Evolutionary conservation across 53 echinoderm and acorn worm genomes (phyloP).

Genomic region (Mesocentrotus franciscanus): DNA sequence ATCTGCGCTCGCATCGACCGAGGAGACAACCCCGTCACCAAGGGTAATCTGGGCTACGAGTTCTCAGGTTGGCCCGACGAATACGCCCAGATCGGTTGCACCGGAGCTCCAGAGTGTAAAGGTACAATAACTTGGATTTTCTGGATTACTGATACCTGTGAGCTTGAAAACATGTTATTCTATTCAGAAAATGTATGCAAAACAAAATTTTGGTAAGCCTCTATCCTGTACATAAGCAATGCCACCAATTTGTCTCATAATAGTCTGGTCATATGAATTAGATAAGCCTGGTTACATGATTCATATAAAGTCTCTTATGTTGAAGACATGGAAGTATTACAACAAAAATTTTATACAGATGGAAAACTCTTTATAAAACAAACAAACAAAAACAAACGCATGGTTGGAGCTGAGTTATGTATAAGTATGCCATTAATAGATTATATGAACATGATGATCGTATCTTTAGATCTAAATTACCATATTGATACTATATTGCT

Average conservation of each 20-base stretch:
- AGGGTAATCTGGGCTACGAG: constrained; percentile 68
- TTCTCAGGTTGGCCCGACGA: constrained; percentile 69
- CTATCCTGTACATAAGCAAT: neutral
- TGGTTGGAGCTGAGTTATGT: no score
- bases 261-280: neutral
- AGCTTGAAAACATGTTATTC: no score
- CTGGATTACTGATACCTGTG: neutral
- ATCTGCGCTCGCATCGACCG: constrained; percentile 82
- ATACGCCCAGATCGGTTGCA: constrained; percentile 79
- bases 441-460: no score
- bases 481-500: no score
- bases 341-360: no score
- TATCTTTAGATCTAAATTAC: no score
- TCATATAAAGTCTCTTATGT: neutral
- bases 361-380: no score
- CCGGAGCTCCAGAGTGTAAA: constrained; percentile 78
- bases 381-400: neutral
- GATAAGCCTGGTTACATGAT: neutral
- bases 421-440: no score
- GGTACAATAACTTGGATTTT: constrained; percentile 65
- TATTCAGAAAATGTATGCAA: no score
- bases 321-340: neutral
- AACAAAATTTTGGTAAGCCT: neutral
- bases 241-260: neutral
- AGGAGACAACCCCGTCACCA: constrained; percentile 76